Base-by-base conservation (phyloP, 2,888 invertebrate genomes). In the Acanthococcus lagerstroemiae region DNA sequence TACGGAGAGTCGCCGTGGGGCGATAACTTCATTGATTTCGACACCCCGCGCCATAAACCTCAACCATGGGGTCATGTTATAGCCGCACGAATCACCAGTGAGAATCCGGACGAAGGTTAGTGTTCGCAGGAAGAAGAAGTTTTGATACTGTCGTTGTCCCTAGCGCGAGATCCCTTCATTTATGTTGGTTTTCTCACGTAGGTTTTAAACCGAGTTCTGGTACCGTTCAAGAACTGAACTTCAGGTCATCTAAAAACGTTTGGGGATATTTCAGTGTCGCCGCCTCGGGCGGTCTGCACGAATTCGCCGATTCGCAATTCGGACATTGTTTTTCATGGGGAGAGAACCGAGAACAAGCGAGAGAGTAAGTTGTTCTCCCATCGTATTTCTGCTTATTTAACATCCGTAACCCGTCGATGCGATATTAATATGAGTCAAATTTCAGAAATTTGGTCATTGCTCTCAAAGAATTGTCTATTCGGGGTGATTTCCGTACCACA, bases 201-300 rank as follows among this genome's bases (percentile, higher is more conserved):
- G 90, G 92, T 46, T 97, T 97, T 79, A 96, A 97, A 76, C 97
- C 96, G 0, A 94, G 94, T 68, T 93, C 95, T 0, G 96, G 96
- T 52, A 95, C 95, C 0, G 95, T 99, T 0, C 95, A 96, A 76
- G 96, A 96, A 77, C 78, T 99, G 67, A 99, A 97, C 80, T 99
- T 99, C 82, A 84, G 97, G 1, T 96, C 96, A 0, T 95, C 94
- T 65, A 96, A 97, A 79, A 96, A 99, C 77, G 97, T 97, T 2
- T 99, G 99, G 99, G 99, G 97, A 1, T 99, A 99, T 78, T 99
- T 99, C 81, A 96, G 95, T 72, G 97, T 99, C 67, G 92, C 93
- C 0, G 96, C 96, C 0, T 92, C 95, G 0, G 97, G 99, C 0
- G 97, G 97, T 0, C 82, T 99, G 12, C 99, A 99, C 78, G 99